These are phyloP conservation scores for Apotomis turbidana DNA, from an alignment of 2,888 invertebrate species.

Conservation along the genomic window DNA sequence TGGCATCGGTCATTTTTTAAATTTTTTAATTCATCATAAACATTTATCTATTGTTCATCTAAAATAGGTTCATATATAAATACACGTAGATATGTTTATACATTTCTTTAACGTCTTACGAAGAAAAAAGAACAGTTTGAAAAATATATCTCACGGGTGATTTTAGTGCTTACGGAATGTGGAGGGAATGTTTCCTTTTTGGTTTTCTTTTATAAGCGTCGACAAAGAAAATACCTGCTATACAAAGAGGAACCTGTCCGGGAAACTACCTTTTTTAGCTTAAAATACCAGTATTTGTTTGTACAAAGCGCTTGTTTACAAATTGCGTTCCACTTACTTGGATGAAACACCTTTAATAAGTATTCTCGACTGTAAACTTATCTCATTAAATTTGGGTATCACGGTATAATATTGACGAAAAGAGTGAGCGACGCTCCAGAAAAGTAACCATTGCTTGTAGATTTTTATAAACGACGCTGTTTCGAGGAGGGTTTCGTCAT, in stretches of 20 bases:
- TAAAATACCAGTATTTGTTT: constrained; percentile 17
- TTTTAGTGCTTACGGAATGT: not conserved
- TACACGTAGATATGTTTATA: no score
- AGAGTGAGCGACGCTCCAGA: not conserved
- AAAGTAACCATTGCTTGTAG: not conserved
- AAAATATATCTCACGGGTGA: constrained; percentile 1
- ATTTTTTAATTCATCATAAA: no score
- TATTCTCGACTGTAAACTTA: constrained; percentile 18
- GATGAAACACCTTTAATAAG: not conserved
- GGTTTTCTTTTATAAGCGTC: not conserved
- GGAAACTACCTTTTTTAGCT: constrained; percentile 12
- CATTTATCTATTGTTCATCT: no score
- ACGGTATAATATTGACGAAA: constrained; percentile 5
- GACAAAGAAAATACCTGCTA: constrained; percentile 1
- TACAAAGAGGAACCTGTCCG: constrained; percentile 3
- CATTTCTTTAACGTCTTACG: no score
- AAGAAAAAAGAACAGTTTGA: no score
- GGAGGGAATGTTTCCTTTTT: not conserved
- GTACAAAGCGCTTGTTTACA: constrained; percentile 17
- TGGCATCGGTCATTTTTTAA: no score
- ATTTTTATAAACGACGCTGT: no score
- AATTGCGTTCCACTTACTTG: constrained; percentile 7
- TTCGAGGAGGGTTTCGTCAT: no score
- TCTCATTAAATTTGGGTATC: constrained; percentile 21
- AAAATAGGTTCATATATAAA: no score